Evolutionary conservation across 2,797 vertebrate genomes (phyloP).

Genomic region (Apogon hyalosoma): DNA sequence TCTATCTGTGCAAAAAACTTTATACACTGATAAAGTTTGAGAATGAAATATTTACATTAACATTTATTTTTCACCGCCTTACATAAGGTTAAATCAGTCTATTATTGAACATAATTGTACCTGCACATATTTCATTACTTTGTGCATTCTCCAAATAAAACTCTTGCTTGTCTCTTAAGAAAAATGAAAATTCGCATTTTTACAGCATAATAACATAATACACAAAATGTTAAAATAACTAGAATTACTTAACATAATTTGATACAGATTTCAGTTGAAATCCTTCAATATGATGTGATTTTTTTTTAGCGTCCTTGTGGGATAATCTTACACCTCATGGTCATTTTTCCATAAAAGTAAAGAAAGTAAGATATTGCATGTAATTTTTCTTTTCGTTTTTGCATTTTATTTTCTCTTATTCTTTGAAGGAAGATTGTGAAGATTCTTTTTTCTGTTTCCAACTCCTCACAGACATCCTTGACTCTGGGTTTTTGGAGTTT

Average conservation of each 20-base stretch:
- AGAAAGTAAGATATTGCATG: not conserved
- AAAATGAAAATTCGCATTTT: constrained; percentile 4
- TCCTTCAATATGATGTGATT: constrained; percentile 35
- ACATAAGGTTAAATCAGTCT: too few species aligned
- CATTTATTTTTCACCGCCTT: too few species aligned
- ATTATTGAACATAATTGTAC: too few species aligned
- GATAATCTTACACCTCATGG: constrained; percentile 41
- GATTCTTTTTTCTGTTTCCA: constrained; percentile 16
- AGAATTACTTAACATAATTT: constrained; percentile 17
- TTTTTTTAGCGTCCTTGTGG: constrained; percentile 12
- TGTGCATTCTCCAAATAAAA: not conserved
- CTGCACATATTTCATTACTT: not conserved
- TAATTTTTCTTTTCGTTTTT: not conserved
- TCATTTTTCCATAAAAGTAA: constrained; percentile 6
- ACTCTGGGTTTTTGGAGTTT: not conserved
- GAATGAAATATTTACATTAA: too few species aligned
- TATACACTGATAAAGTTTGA: too few species aligned
- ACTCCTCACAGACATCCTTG: not conserved
- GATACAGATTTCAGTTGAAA: constrained; percentile 12
- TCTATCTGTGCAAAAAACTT: too few species aligned
- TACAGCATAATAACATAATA: not conserved
- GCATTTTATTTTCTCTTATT: constrained; percentile 19
- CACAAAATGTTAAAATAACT: constrained; percentile 20
- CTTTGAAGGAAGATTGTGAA: constrained; percentile 6
- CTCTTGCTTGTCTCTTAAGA: not conserved